Conservation (phyloP, 2,797 vertebrate genomes). For the Coreius guichenoti region DNA sequence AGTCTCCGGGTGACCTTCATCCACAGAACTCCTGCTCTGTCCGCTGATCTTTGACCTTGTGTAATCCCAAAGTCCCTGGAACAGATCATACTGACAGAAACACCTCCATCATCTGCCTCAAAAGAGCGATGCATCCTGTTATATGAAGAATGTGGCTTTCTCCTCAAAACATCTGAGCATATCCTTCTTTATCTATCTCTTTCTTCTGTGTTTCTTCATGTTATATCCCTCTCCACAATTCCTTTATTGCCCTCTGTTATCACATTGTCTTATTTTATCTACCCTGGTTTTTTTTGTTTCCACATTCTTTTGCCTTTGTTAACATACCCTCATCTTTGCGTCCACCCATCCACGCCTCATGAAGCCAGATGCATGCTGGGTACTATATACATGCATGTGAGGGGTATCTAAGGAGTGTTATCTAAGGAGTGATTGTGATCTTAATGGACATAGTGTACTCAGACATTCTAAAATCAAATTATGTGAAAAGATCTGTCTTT, state of each 20-base stretch:
- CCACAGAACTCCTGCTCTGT: constrained; percentile 70
- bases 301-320: constrained; percentile 38
- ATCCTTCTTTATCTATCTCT: constrained; percentile 14
- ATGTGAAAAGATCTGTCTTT: background rate
- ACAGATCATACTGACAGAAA: constrained; percentile 63
- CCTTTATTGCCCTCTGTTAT: constrained; percentile 41
- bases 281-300: constrained; percentile 10
- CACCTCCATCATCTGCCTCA: constrained; percentile 32
- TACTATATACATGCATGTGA: constrained; percentile 15
- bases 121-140: constrained; percentile 32
- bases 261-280: constrained; percentile 30
- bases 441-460: constrained; percentile 8
- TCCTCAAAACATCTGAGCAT: constrained; percentile 23
- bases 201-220: constrained; percentile 21
- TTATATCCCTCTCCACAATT: constrained; percentile 6
- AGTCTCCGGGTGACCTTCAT: constrained; percentile 74
- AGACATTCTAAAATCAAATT: background rate
- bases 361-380: constrained; percentile 28
- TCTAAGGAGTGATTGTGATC: constrained; percentile 12
- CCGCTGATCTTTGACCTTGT: constrained; percentile 73
- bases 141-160: constrained; percentile 39
- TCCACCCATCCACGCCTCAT: constrained; percentile 3
- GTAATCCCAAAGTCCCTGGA: constrained; percentile 74
- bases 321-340: constrained; percentile 28
- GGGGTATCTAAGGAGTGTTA: constrained; percentile 23